Conservation (phyloP, 2,797 vertebrate species). For the Urophycis tenuis region DNA sequence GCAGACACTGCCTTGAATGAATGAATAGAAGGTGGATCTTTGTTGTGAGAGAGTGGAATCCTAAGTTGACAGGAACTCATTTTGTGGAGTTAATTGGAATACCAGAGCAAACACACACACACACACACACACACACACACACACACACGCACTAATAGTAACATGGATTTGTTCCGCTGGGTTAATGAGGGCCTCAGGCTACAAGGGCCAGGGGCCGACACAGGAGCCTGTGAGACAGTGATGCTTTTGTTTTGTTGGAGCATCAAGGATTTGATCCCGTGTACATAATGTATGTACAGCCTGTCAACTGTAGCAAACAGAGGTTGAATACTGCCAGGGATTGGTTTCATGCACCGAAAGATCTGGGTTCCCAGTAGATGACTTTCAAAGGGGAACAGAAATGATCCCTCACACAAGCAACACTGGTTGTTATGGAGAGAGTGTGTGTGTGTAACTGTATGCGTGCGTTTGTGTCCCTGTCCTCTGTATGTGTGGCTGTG, state of each 20-base stretch:
- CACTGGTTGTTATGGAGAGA: no score
- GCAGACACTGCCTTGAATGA: slow-evolving; percentile 2
- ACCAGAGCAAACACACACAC: slow-evolving; percentile 4
- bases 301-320: background rate
- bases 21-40: background rate
- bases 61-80: slow-evolving; percentile 31
- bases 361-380: background rate
- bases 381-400: background rate
- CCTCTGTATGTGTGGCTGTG: background rate
- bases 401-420: background rate
- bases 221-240: slow-evolving; percentile 32
- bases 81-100: slow-evolving; percentile 36
- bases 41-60: slow-evolving; percentile 28
- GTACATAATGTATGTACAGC: background rate
- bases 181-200: slow-evolving; percentile 51
- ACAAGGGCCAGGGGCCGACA: slow-evolving; percentile 17
- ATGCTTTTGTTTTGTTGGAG: slow-evolving; percentile 40
- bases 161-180: slow-evolving; percentile 13
- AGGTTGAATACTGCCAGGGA: background rate
- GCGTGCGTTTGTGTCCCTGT: background rate
- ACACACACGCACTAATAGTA: background rate
- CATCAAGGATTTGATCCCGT: slow-evolving; percentile 9
- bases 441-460: background rate
- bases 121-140: slow-evolving; percentile 6
- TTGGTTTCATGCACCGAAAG: background rate